Base-by-base conservation (phyloP, 2,113 vertebrate genomes). In the Oncorhynchus keta region DNA sequence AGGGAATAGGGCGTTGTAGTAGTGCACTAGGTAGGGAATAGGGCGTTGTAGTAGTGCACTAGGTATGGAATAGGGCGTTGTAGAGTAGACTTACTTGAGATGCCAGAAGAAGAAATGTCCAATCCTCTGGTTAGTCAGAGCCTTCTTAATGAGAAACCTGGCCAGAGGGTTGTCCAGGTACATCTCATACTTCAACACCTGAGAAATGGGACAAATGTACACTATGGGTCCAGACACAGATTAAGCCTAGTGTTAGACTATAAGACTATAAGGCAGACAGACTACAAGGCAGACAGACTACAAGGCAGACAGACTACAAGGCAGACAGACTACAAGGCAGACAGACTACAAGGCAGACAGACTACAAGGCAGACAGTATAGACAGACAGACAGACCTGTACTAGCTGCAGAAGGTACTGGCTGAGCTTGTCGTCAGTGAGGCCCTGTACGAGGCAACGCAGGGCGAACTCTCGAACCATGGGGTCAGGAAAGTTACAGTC, bases 401-500 rank as follows among this genome's bases (percentile, higher is more conserved):
- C 91, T 5, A 92, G 83, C 76, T 92, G 91, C 45, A 92, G 87
- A 5, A 92, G 89, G 68, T 92, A 92, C 68, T 92, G 90, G 32
- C 88, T 90, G 48, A 92, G 87, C 24, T 90, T 89, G 74, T 92
- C 91, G 0, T 92, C 91, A 0, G 85, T 88, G 61, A 92, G 84
- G 0, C 91, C 90, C 80, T 90, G 87, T 6, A 87, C 84, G 8
- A 92, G 86, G 72, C 91, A 92, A 70, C 89, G 88, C 49, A 90
- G 84, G 1, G 91, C 91, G 4, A 90, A 92, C 51, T 92, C 91
- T 18, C 91, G 74, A 68, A 91, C 90, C 49, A 86, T 81, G 0
- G 91, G 91, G 39, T 92, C 91, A 0, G 91, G 91, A 74, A 90
- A 92, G 67, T 92, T 92, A 79, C 91, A 92, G 80, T 92, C 91